phyloP scores from a whole-genome alignment of 2,888 invertebrate genomes.

The Acrobasis suavella region DNA sequence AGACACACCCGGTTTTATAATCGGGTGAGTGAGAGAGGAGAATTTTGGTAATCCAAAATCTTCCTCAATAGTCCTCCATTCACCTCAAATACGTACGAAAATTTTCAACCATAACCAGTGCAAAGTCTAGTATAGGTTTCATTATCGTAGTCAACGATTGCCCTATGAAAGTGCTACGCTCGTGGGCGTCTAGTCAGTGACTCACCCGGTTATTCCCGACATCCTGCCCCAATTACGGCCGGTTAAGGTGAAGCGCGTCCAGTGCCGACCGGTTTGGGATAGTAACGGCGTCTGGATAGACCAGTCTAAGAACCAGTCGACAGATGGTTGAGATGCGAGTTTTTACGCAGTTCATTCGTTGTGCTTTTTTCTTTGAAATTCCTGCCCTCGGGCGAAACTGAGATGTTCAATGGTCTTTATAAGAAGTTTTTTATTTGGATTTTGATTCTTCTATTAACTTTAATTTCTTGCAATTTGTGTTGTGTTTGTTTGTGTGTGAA shows the following conservation, averaged over 20 bases:
- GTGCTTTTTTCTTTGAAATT: conserved; percentile 20
- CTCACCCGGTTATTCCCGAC: conserved; percentile 74
- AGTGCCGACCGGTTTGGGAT: not conserved
- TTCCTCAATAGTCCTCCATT: no score
- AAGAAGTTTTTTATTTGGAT: not conserved
- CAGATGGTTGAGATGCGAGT: conserved; percentile 8
- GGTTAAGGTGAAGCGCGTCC: conserved; percentile 53
- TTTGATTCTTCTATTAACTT: not conserved
- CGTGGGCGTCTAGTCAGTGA: conserved; percentile 53
- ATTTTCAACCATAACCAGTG: no score
- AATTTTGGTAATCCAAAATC: no score
- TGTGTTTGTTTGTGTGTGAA: no score
- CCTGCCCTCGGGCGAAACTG: conserved; percentile 2
- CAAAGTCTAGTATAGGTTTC: no score
- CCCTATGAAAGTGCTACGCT: conserved; percentile 17
- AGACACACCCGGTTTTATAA: no score
- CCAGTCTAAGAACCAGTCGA: not conserved
- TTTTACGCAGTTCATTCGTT: conserved; percentile 7
- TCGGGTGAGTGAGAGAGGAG: no score
- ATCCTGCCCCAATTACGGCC: conserved; percentile 68
- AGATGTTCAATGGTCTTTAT: not conserved
- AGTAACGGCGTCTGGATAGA: conserved; percentile 19
- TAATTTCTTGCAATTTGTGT: not conserved
- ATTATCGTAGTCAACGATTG: not conserved
- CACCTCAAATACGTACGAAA: no score